Percentiles rank a stretch among this genome's conserved stretches.
phyloP scores from a whole-genome alignment of 2,797 vertebrate genomes.

The Loriculus beryllinus region DNA sequence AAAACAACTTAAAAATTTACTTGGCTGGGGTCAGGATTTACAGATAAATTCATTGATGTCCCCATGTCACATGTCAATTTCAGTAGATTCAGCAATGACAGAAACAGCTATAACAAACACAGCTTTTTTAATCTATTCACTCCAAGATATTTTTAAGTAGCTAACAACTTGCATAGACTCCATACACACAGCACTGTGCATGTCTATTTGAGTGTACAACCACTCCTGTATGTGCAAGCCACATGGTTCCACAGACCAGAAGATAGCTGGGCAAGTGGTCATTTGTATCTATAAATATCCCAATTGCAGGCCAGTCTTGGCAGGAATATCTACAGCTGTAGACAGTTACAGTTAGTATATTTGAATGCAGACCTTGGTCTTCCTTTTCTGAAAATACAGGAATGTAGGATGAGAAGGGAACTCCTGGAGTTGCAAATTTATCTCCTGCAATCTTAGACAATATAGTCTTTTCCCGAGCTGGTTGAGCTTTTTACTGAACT shows the following conservation, averaged over 20 bases:
- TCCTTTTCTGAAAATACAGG: not conserved
- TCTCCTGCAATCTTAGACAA: not conserved
- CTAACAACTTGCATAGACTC: not conserved
- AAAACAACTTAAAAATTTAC: not conserved
- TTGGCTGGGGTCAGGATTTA: not conserved
- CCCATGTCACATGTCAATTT: not conserved
- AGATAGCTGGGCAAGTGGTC: not conserved
- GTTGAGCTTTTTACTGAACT: not conserved
- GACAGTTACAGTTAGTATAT: not conserved
- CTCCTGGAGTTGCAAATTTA: not conserved
- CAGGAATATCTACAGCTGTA: not conserved
- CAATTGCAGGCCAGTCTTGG: not conserved
- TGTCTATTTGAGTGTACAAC: not conserved
- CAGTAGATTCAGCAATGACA: not conserved
- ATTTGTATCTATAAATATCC: slow-evolving; percentile 26
- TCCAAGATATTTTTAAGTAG: not conserved
- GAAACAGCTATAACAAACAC: not conserved
- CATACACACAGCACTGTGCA: not conserved
- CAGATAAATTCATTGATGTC: not conserved
- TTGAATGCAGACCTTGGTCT: not conserved
- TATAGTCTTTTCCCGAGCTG: not conserved
- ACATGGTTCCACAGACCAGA: not conserved
- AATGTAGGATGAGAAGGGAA: not conserved
- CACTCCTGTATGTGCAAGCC: not conserved
- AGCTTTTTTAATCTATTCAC: not conserved